Percentiles rank a stretch among this genome's conserved stretches.
phyloP scores from a whole-genome alignment of 2,888 invertebrate genomes.

The Ochlodes sylvanus region DNA sequence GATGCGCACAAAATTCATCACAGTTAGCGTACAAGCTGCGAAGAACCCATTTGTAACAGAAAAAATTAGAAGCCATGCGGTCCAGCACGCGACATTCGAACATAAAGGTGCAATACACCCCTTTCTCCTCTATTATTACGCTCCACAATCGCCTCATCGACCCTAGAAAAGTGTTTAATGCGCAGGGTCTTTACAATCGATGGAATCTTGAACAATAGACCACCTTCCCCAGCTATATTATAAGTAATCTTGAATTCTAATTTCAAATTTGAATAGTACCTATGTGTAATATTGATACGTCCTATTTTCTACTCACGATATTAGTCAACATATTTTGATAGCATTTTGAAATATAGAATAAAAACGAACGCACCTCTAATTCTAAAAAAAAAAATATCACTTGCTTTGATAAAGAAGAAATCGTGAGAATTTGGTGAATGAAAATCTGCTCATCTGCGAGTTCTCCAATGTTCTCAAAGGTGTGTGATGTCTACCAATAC shows the following conservation, averaged over 20 bases:
- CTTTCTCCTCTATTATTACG: conserved; percentile 71
- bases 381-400: too few relatives aligned
- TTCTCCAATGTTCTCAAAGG: too few relatives aligned
- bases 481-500: too few relatives aligned
- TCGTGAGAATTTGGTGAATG: too few relatives aligned
- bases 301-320: neutral
- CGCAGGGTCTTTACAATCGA: conserved; percentile 62
- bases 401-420: too few relatives aligned
- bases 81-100: conserved; percentile 69
- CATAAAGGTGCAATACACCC: conserved; percentile 72
- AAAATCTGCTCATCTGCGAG: too few relatives aligned
- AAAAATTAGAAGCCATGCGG: conserved; percentile 23
- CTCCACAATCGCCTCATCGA: conserved; percentile 56
- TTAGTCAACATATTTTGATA: too few relatives aligned
- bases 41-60: conserved; percentile 42
- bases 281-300: neutral
- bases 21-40: conserved; percentile 39
- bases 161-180: conserved; percentile 59
- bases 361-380: too few relatives aligned
- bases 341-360: too few relatives aligned
- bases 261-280: conserved; percentile 26
- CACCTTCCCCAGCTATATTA: conserved; percentile 25
- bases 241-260: conserved; percentile 38
- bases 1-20: neutral
- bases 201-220: conserved; percentile 49